A percentile compares a stretch with the other conserved stretches of the same genome.
Evolutionary conservation across 2,888 invertebrate genomes (phyloP).

Genomic region (Mimas tiliae): DNA sequence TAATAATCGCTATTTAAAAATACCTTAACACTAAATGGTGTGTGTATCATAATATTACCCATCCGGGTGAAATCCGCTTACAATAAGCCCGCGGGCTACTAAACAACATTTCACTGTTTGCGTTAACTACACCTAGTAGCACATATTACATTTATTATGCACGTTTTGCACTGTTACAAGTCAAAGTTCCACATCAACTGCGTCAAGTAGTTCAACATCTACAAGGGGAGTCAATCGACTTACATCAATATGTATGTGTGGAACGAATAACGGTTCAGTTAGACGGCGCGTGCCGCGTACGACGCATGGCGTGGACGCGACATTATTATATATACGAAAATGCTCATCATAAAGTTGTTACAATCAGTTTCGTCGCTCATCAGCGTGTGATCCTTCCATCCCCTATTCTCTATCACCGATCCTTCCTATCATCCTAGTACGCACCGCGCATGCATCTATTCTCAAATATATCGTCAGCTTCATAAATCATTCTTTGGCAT

Average conservation of each 20-base stretch:
- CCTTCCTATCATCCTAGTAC: conserved; percentile 61
- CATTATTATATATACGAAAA: conserved; percentile 39
- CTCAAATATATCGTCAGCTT: conserved; percentile 59
- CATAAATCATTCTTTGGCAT: conserved; percentile 80
- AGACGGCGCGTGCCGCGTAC: not conserved
- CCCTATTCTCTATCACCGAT: conserved; percentile 58
- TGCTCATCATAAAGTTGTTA: conserved; percentile 50
- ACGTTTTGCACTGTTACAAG: conserved; percentile 62
- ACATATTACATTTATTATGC: conserved; percentile 71
- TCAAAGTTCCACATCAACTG: conserved; percentile 64
- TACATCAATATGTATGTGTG: conserved; percentile 44
- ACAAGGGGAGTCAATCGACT: conserved; percentile 66
- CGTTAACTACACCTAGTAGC: conserved; percentile 70
- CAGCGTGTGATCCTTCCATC: conserved; percentile 61
- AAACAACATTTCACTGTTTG: conserved; percentile 61
- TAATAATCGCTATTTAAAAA: conserved; percentile 48
- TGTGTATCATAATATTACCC: conserved; percentile 64
- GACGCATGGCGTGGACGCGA: conserved; percentile 31
- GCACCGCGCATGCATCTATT: conserved; percentile 60
- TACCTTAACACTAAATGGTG: conserved; percentile 72
- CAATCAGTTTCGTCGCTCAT: conserved; percentile 52
- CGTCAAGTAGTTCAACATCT: conserved; percentile 65
- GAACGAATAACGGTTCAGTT: conserved; percentile 39
- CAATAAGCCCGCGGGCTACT: conserved; percentile 52
- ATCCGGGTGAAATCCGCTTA: conserved; percentile 53